phyloP scores from a whole-genome alignment of 1,140 invertebrate genomes.

The Cyclargus thomasi region DNA sequence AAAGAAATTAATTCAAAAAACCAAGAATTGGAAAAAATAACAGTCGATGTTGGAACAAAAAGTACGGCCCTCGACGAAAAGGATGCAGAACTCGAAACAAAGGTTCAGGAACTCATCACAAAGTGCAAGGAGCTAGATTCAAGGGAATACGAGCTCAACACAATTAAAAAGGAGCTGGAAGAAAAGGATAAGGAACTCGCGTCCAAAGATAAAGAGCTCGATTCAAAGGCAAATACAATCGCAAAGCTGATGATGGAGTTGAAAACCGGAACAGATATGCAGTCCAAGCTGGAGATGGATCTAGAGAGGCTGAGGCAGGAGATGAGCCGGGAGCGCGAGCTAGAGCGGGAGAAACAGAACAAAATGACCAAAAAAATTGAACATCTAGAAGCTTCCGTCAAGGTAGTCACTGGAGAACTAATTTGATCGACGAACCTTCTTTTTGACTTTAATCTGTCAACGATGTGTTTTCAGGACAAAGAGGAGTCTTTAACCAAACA shows the following conservation, averaged over 20 bases:
- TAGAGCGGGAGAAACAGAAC: conserved; percentile 30
- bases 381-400: conserved; percentile 33
- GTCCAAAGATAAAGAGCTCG: conserved; percentile 34
- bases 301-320: conserved; percentile 37
- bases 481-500: conserved; percentile 43
- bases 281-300: conserved; percentile 33
- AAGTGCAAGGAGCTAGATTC: conserved; percentile 25
- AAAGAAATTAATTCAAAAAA: neutral
- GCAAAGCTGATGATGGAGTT: conserved; percentile 45
- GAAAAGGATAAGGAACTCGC: conserved; percentile 39
- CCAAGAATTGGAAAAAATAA: conserved; percentile 26
- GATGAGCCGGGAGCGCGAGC: conserved; percentile 32
- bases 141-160: conserved; percentile 12
- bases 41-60: neutral
- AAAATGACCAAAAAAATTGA: conserved; percentile 32
- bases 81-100: neutral
- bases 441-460: no score
- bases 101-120: neutral
- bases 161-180: conserved; percentile 19
- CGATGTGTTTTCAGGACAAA: conserved; percentile 35
- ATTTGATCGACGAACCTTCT: no score
- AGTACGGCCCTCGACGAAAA: neutral
- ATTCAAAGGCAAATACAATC: conserved; percentile 36
- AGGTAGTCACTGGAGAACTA: conserved; percentile 31
- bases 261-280: conserved; percentile 33